These are phyloP conservation scores for Bettongia penicillata DNA, from an alignment of 2,113 vertebrate genomes.

Conservation along the genomic window DNA sequence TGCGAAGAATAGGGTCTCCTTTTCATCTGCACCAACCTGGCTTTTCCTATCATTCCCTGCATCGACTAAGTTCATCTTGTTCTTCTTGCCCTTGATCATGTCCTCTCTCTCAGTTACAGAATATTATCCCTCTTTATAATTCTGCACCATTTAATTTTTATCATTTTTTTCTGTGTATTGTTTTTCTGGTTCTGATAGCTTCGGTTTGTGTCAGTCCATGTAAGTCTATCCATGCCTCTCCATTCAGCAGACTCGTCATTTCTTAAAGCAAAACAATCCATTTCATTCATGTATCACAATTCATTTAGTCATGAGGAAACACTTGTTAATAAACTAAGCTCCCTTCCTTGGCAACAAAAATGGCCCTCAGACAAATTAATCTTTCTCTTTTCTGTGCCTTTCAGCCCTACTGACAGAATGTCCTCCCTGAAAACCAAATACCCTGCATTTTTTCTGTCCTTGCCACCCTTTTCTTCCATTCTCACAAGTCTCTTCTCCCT, in stretches of 20 bases:
- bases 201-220: not conserved
- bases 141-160: not conserved
- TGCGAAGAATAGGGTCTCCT: not conserved
- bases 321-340: not conserved
- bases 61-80: not conserved
- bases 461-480: not conserved
- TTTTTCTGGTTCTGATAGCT: not conserved
- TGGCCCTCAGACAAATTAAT: not conserved
- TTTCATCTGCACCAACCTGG: not conserved
- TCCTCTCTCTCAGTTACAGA: not conserved
- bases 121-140: not conserved
- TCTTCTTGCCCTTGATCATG: not conserved
- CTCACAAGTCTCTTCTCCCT: not conserved
- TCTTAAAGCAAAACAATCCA: not conserved
- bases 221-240: not conserved
- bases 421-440: not conserved
- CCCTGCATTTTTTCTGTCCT: not conserved
- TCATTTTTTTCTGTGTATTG: not conserved
- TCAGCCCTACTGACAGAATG: not conserved
- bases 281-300: not conserved
- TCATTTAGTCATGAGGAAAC: not conserved
- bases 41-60: not conserved
- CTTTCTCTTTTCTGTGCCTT: not conserved
- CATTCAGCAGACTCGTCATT: not conserved
- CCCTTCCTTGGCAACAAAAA: not conserved